Conservation (phyloP, 1,140 invertebrate genomes). For the Solenopsis fugax region DNA sequence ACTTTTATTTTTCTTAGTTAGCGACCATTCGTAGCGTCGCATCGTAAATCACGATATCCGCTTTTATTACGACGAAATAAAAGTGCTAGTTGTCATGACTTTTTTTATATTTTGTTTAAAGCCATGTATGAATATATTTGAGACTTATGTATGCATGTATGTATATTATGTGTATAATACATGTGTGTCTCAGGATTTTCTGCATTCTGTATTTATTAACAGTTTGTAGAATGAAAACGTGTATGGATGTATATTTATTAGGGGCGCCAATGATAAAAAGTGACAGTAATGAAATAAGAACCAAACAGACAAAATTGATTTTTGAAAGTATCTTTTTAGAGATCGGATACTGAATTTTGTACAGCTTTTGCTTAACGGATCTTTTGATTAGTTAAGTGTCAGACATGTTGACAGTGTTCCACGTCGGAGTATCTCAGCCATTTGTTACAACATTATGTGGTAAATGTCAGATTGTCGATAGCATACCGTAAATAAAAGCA, state of each 20-base stretch:
- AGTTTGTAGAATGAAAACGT: neutral
- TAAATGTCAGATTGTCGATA: slow-evolving; percentile 50
- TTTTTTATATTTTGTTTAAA: slow-evolving; percentile 20
- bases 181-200: neutral
- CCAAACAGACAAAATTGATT: neutral
- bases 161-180: no score
- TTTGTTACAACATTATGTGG: slow-evolving; percentile 7
- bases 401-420: neutral
- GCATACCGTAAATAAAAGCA: slow-evolving; percentile 52
- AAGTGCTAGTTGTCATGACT: neutral
- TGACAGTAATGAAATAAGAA: slow-evolving; percentile 11
- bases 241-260: neutral
- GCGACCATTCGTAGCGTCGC: neutral
- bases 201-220: neutral
- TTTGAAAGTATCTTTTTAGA: slow-evolving; percentile 6
- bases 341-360: slow-evolving; percentile 26
- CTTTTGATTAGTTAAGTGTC: slow-evolving; percentile 40
- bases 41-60: slow-evolving; percentile 9
- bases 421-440: neutral
- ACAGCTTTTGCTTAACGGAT: slow-evolving; percentile 8
- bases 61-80: slow-evolving; percentile 20
- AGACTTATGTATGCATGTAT: neutral
- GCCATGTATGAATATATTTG: neutral
- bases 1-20: slow-evolving; percentile 10
- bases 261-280: neutral